Percentiles rank a stretch among this genome's conserved stretches.
These are phyloP conservation scores for Lytechinus pictus DNA, from an alignment of 35 echinoderm and acorn worm genomes.

Conservation along the genomic window DNA sequence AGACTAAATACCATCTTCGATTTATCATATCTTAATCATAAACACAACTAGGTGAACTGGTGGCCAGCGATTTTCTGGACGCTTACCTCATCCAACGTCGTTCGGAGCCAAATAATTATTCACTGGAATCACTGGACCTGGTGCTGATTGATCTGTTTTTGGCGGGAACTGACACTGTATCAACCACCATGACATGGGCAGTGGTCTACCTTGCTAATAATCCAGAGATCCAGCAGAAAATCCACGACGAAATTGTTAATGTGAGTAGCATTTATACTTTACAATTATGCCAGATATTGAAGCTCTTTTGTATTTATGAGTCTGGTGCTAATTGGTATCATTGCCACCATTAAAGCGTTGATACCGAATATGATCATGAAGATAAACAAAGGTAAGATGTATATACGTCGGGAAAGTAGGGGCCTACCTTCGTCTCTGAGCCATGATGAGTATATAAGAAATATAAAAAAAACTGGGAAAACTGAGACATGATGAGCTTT, in stretches of 20 bases:
- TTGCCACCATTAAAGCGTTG: too few relatives aligned
- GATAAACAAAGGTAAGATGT: too few relatives aligned
- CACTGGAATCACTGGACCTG: not conserved
- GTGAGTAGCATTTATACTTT: not conserved
- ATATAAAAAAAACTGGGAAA: too few relatives aligned
- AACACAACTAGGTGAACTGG: not conserved
- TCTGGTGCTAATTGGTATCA: too few relatives aligned
- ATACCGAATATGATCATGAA: too few relatives aligned
- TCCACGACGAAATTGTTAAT: slow-evolving; percentile 36
- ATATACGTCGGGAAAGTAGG: too few relatives aligned
- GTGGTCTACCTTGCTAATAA: not conserved
- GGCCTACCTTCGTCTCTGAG: too few relatives aligned
- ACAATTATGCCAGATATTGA: too few relatives aligned
- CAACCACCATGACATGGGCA: slow-evolving; percentile 32
- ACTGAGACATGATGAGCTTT: too few relatives aligned
- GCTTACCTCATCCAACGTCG: slow-evolving; percentile 7
- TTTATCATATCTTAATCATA: not conserved
- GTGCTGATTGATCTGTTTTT: slow-evolving; percentile 39
- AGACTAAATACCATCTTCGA: too few relatives aligned
- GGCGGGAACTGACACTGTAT: slow-evolving; percentile 41
- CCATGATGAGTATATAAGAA: too few relatives aligned
- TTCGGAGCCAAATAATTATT: not conserved
- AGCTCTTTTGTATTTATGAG: too few relatives aligned
- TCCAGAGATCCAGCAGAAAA: slow-evolving; percentile 52
- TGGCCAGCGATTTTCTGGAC: not conserved